Percentiles rank a stretch among this genome's conserved stretches.
Conservation (phyloP, 1,140 invertebrate species). For the Nephotettix cincticeps region DNA sequence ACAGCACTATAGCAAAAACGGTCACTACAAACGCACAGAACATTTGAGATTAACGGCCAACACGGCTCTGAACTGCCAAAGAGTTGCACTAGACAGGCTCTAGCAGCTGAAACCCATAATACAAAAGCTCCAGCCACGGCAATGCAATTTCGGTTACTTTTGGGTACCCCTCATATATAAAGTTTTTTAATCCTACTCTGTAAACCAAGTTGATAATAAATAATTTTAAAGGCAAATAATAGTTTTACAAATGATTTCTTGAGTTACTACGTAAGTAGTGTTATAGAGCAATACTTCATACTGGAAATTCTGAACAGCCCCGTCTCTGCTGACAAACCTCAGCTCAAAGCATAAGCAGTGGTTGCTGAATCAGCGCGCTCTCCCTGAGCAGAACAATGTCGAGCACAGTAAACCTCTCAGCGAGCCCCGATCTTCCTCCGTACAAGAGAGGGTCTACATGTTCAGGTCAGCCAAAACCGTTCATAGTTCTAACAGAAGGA, state of each 20-base stretch:
- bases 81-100: too few relatives aligned
- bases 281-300: too few relatives aligned
- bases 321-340: slow-evolving; percentile 17
- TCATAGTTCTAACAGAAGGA: neutral
- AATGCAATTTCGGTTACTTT: too few relatives aligned
- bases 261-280: neutral
- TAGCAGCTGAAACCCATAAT: too few relatives aligned
- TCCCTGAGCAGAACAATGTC: neutral
- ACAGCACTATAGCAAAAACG: neutral
- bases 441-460: slow-evolving; percentile 43
- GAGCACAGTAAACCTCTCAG: neutral
- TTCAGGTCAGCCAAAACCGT: slow-evolving; percentile 45
- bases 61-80: too few relatives aligned
- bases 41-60: neutral
- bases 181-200: neutral
- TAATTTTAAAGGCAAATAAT: neutral
- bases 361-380: slow-evolving; percentile 15
- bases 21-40: neutral
- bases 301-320: too few relatives aligned
- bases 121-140: too few relatives aligned
- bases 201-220: neutral
- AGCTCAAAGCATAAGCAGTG: slow-evolving; percentile 24
- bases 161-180: too few relatives aligned
- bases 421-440: slow-evolving; percentile 35
- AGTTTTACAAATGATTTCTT: neutral